Evolutionary conservation across 2,888 invertebrate genomes (phyloP), one percentile per base, ranked within the genome.

Genomic region (Selenia dentaria): DNA sequence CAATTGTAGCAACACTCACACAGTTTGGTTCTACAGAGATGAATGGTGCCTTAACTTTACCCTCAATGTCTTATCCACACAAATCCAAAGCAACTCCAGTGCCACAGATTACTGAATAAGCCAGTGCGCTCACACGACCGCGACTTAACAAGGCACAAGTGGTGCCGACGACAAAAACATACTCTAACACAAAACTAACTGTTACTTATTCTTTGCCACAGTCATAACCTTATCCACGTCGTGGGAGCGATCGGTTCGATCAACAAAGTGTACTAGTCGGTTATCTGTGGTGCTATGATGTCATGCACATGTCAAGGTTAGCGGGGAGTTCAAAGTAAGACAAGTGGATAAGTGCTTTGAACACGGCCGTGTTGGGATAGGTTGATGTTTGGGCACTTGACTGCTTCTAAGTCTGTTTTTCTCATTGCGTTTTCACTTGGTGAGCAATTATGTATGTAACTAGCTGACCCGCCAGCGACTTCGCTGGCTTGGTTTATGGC

Each of bases 111-210:
- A n/a, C n/a, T n/a, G n/a, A n/a, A n/a, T n/a, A n/a, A n/a, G n/a
- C n/a, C 69, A 74, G 74, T 73, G 73, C 75, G 72, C 68, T 67
- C 54, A 52, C 64, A 64, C 70, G 32, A 64, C 72, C 70, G 78
- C 22, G 22, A 22, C 81, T 85, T 85, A 87, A 83, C 84, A 87
- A 83, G 82, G 10, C 74, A 75, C 79, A 84, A 88, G 83, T 85
- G 86, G 82, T 73, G 80, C 72, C 79, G 76, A 70, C 77, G 73
- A 72, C 78, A 83, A 80, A 84, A 83, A 79, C 64, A 46, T 36
- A 46, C 40, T 40, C n/a, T n/a, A n/a, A n/a, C 35, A 44, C 37
- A 41, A 44, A 33, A 22, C 22, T 8, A 8, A 22, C 22, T 22
- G 1, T 8, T 22, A 8, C 2, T 22, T 6, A 8, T 6, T 22